Evolutionary conservation across 2,888 invertebrate genomes (phyloP).

Genomic region (Amaurobius ferox): DNA sequence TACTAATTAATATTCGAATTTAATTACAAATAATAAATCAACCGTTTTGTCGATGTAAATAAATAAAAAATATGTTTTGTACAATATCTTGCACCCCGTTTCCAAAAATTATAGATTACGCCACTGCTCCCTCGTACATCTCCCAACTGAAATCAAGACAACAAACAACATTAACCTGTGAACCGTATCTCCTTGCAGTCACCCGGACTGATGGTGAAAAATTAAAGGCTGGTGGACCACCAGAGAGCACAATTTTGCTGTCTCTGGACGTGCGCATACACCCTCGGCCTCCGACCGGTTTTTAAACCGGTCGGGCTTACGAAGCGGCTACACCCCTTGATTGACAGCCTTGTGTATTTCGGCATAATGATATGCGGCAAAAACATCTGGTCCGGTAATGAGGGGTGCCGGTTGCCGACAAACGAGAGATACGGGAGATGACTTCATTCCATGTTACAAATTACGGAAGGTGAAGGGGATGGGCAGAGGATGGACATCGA

Average conservation of each 20-base stretch:
- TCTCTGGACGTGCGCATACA: background rate
- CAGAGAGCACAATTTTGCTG: background rate
- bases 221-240: background rate
- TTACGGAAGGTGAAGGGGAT: background rate
- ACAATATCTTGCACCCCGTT: too few species aligned
- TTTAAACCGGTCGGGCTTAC: background rate
- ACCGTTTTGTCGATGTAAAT: too few species aligned
- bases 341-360: background rate
- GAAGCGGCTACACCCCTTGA: background rate
- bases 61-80: too few species aligned
- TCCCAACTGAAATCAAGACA: too few species aligned
- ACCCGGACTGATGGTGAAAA: too few species aligned
- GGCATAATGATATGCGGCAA: constrained; percentile 4
- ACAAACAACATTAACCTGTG: too few species aligned
- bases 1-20: too few species aligned
- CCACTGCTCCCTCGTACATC: too few species aligned
- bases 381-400: background rate
- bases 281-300: background rate
- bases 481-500: background rate
- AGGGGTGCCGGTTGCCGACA: background rate
- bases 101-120: too few species aligned
- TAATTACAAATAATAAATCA: too few species aligned
- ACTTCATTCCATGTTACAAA: background rate
- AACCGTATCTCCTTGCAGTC: too few species aligned
- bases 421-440: background rate